Percentiles rank a stretch among this genome's conserved stretches.
Conservation (phyloP, 2,113 vertebrate genomes). For the Ahaetulla prasina region DNA sequence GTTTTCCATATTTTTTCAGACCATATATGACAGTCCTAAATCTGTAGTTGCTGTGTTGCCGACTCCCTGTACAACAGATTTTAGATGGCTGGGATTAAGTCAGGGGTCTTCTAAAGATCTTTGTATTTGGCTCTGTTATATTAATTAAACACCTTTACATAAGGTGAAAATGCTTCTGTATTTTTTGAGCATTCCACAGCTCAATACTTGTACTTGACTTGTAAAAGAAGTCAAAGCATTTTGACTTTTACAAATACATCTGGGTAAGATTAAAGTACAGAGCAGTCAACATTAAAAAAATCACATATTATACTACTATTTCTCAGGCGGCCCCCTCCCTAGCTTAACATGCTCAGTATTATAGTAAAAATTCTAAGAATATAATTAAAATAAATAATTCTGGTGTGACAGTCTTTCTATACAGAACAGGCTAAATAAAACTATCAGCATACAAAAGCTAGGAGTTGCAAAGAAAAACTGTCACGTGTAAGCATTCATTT, state of each 20-base stretch:
- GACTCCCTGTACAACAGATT: not conserved
- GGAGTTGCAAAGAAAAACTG: not conserved
- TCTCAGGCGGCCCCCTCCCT: not conserved
- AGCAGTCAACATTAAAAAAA: not conserved
- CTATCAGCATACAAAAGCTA: slow-evolving; percentile 32
- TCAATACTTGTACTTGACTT: not conserved
- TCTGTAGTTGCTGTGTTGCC: not conserved
- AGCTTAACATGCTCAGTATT: not conserved
- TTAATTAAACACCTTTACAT: not conserved
- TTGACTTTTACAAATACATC: not conserved
- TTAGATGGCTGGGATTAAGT: not conserved
- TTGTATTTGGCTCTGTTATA: not conserved
- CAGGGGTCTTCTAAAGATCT: not conserved
- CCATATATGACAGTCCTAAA: not conserved
- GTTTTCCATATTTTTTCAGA: not conserved
- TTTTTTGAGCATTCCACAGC: not conserved
- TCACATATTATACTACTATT: not conserved
- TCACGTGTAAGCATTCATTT: not conserved
- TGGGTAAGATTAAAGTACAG: not conserved
- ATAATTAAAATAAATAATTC: slow-evolving; percentile 4
- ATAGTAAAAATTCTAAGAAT: not conserved
- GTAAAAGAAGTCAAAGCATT: not conserved
- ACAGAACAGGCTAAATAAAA: slow-evolving; percentile 43
- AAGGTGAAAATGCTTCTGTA: not conserved
- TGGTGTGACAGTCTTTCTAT: not conserved